Percentiles rank a stretch among this genome's conserved stretches.
Evolutionary conservation across 2,113 vertebrate species (phyloP).

Genomic region (Acrocephalus arundinaceus): DNA sequence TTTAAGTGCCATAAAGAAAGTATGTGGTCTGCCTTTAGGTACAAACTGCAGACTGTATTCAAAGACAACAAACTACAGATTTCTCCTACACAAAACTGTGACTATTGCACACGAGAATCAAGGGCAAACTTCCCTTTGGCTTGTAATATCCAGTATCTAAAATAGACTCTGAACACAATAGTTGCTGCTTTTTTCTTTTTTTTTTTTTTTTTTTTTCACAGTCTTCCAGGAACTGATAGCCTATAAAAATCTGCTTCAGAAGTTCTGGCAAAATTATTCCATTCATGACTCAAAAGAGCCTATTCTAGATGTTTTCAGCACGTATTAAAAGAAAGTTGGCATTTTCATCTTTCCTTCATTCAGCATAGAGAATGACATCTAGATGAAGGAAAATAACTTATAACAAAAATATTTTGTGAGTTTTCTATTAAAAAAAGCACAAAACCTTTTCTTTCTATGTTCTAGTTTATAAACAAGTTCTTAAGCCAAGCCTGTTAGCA

Average conservation of each 20-base stretch:
- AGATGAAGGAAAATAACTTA: neutral
- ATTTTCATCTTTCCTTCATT: neutral
- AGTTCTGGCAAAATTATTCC: neutral
- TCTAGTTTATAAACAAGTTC: neutral
- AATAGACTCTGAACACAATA: neutral
- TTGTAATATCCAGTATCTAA: neutral
- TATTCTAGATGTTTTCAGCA: neutral
- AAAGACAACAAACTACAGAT: neutral
- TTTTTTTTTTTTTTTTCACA: neutral
- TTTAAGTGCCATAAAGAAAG: neutral
- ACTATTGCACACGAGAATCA: fast-evolving
- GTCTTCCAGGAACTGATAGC: neutral
- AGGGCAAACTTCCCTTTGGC: neutral
- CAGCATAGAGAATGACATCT: neutral
- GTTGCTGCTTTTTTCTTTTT: neutral
- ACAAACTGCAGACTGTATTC: neutral
- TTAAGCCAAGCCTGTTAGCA: neutral
- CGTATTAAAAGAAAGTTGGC: neutral
- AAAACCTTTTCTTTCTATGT: neutral
- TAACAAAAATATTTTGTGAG: neutral
- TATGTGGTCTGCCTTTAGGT: neutral
- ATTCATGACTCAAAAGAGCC: neutral
- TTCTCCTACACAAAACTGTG: neutral
- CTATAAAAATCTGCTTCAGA: neutral
- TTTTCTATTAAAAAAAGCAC: neutral